Evolutionary conservation across 92 coral and sea anemone genomes (phyloP).

Genomic region (Palythoa grandis): DNA sequence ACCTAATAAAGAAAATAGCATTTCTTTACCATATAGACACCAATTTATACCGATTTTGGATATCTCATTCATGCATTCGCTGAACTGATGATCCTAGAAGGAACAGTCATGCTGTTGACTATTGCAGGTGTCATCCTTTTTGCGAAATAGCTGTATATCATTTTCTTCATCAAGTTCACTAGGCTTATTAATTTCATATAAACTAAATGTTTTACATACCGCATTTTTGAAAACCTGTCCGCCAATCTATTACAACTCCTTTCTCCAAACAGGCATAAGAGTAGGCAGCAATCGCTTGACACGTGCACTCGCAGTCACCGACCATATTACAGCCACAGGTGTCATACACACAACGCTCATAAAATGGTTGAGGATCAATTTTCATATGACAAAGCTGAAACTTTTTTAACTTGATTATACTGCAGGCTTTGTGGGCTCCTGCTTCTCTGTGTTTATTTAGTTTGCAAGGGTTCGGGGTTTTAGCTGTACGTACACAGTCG

Average conservation of each 20-base stretch:
- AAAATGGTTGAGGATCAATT: slow-evolving; percentile 34
- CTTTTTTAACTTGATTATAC: slow-evolving; percentile 41
- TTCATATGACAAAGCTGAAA: slow-evolving; percentile 45
- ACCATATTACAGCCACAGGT: slow-evolving; percentile 50
- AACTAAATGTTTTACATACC: slow-evolving; percentile 38
- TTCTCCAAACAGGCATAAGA: slow-evolving; percentile 36
- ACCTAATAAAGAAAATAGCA: too few relatives aligned
- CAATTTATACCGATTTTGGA: too few relatives aligned
- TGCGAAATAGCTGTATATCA: too few relatives aligned
- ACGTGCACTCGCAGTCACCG: slow-evolving; percentile 55
- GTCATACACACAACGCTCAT: slow-evolving; percentile 44
- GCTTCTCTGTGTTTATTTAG: slow-evolving; percentile 47
- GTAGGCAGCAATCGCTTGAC: slow-evolving; percentile 52
- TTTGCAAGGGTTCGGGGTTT: slow-evolving; percentile 43
- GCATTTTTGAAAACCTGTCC: slow-evolving; percentile 46
- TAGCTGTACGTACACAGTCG: slow-evolving; percentile 28
- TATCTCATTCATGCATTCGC: too few relatives aligned
- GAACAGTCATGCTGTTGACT: too few relatives aligned
- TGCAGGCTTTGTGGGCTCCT: slow-evolving; percentile 51
- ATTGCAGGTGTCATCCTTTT: too few relatives aligned
- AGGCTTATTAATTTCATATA: too few relatives aligned
- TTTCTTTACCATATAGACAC: too few relatives aligned
- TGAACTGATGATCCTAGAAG: too few relatives aligned
- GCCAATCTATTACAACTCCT: background rate
- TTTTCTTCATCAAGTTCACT: too few relatives aligned